Base-by-base conservation (phyloP, 2,888 invertebrate genomes). In the Phorcus lineatus region DNA sequence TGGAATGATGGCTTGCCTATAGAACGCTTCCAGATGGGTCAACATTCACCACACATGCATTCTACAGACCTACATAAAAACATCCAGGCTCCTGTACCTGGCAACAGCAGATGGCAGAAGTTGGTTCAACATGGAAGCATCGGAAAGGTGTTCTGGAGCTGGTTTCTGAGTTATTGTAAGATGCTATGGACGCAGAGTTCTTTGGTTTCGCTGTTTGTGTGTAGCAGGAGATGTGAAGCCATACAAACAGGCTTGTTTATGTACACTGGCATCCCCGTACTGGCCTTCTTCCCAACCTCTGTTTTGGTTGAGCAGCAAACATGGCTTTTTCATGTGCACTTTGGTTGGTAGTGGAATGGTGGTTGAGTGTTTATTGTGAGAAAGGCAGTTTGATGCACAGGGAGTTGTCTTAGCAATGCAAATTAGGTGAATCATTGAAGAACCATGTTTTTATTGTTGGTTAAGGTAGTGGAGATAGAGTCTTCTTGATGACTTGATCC, bases 141-240 rank as follows among this genome's bases (percentile, higher is more conserved):
- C 4, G 62, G 24, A 62, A 28, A 24, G 24, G 62, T 28, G 28
- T 17, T 62, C 62, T 62, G 62, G 62, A 24, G 17, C 17, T 9
- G 62, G 62, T 62, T 62, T 28, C 28, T 24, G 62, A 62, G 62
- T 62, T 62, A 28, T 24, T 62, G 28, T 62, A 28, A 28, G 62
- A 28, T 62, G 62, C 24, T 62, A 28, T 24, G 62, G 62, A 24
- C 24, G 62, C 28, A 62, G 28, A 17, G 28, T 24, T 62, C 62
- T 62, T 62, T 62, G 62, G 62, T 62, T 62, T 28, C 62, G 11
- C 16, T 62, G 62, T 62, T 62, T 62, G 62, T 62, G 62, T 62
- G 62, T n/a, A 28, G 16, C 62, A 28, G 62, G 28, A 62, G 62
- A n/a, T 62, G 62, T 62, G 28, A 62, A 7, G 24, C 24, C 62